A percentile compares a stretch with the other conserved stretches of the same genome.
phyloP scores from a whole-genome alignment of 2,113 vertebrate genomes.

The Carollia perspicillata region DNA sequence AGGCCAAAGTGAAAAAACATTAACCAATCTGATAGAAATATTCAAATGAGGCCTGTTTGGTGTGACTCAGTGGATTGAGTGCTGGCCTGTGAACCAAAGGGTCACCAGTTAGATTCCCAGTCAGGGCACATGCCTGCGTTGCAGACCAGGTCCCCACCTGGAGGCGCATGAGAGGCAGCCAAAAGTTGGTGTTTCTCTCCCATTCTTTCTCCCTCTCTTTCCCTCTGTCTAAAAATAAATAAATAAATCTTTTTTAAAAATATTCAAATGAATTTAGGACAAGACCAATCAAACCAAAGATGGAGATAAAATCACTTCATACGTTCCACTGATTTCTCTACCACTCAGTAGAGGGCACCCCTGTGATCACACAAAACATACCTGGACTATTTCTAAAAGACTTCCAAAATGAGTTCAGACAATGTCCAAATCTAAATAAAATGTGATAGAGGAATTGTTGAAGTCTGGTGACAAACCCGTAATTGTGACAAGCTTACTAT shows the following conservation, averaged over 20 bases:
- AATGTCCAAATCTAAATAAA: not conserved
- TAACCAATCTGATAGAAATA: not conserved
- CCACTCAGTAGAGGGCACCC: not conserved
- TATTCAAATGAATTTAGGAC: not conserved
- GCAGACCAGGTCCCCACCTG: too few species aligned
- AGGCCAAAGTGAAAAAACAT: not conserved
- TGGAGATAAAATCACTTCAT: not conserved
- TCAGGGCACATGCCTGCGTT: too few species aligned
- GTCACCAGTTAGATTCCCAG: too few species aligned
- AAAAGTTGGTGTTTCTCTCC: too few species aligned
- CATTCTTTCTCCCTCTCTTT: too few species aligned
- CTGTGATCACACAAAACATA: not conserved
- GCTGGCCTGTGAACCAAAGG: too few species aligned
- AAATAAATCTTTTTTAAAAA: not conserved
- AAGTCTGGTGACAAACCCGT: not conserved
- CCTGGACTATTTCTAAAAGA: not conserved
- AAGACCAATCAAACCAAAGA: not conserved
- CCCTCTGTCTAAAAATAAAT: too few species aligned
- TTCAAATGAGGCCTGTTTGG: not conserved
- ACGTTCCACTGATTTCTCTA: not conserved
- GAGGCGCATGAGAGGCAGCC: too few species aligned
- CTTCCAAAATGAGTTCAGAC: not conserved
- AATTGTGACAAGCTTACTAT: not conserved
- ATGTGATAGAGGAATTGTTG: not conserved
- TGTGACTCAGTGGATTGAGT: too few species aligned